Percentiles rank a stretch among this genome's conserved stretches.
These are phyloP conservation scores for Cetonia aurata DNA, from an alignment of 2,888 invertebrate genomes.

Conservation along the genomic window DNA sequence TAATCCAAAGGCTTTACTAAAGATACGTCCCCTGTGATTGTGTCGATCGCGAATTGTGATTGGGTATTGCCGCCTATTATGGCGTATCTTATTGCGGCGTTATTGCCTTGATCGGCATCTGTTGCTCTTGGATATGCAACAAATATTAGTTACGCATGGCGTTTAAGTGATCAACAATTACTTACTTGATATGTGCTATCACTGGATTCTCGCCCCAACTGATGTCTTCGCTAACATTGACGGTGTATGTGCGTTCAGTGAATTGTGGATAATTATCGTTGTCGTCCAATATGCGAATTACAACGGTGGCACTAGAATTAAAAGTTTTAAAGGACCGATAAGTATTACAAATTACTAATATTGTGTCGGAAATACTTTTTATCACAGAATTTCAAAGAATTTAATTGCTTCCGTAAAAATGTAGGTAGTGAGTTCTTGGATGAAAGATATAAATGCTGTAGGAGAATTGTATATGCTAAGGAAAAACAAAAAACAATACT, in stretches of 20 bases:
- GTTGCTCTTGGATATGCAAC: slow-evolving; percentile 74
- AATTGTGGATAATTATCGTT: slow-evolving; percentile 96
- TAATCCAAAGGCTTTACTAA: slow-evolving; percentile 91
- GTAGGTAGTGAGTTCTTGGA: too few species aligned
- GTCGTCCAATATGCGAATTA: slow-evolving; percentile 87
- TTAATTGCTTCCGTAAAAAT: too few species aligned
- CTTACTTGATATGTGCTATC: slow-evolving; percentile 79
- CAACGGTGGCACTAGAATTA: slow-evolving; percentile 77
- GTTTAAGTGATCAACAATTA: slow-evolving; percentile 51
- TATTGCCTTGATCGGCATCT: slow-evolving; percentile 93
- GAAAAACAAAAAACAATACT: too few species aligned
- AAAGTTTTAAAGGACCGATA: neutral
- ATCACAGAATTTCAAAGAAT: too few species aligned
- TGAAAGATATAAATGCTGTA: too few species aligned
- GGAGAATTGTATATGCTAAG: too few species aligned
- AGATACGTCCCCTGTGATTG: slow-evolving; percentile 90
- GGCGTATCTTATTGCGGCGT: slow-evolving; percentile 93
- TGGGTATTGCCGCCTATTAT: slow-evolving; percentile 96
- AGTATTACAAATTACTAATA: neutral
- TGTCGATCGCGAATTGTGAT: slow-evolving; percentile 94
- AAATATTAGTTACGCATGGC: slow-evolving; percentile 1
- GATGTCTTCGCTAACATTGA: slow-evolving; percentile 89
- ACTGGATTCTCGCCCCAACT: slow-evolving; percentile 87
- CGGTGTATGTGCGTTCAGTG: slow-evolving; percentile 89
- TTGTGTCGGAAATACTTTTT: too few species aligned